Evolutionary conservation across 2,888 invertebrate species (phyloP), one percentile per base, ranked within the genome.

Genomic region (Tiphia femorata): DNA sequence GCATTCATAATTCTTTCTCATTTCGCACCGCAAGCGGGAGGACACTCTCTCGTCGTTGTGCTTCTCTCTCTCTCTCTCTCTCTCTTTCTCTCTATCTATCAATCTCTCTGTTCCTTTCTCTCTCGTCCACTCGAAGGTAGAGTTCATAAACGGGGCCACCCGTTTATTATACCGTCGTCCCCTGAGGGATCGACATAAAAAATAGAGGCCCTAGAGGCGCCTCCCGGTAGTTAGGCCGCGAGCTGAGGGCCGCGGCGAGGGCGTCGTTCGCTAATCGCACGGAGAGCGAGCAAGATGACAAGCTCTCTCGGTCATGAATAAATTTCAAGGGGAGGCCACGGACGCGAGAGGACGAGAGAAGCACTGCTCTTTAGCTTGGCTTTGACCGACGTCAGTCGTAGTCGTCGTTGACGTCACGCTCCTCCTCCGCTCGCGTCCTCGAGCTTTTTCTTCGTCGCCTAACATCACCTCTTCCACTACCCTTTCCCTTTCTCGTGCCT

Each of bases 141-240:
- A 51, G 56, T 58, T 58, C 59, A 47, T 58, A 54, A 67, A 47
- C 53, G 63, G 33, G 41, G 53, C 42, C 52, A 54, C 37, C 57
- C 64, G 69, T 64, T 68, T 64, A 68, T 68, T 71, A 60, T 65
- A 56, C 57, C 60, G 56, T 57, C 65, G 55, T 40, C 58, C 62
- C 30, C 59, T 30, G 59, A 19, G 56, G 62, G 70, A 48, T 50
- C 17, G 42, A 20, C 40, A 33, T 43, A 58, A 54, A 63, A 63
- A 70, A 61, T 48, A 59, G 46, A 37, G 21, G 30, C 38, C 44
- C 48, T 23, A 30, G 27, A 10, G 0, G 4, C 10, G 20, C n/a
- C n/a, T n/a, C n/a, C n/a, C n/a, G n/a, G n/a, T n/a, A n/a, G n/a
- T n/a, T n/a, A n/a, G n/a, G n/a, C n/a, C n/a, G n/a, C n/a, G n/a